These are phyloP conservation scores for Holcopasites calliopsidis DNA, from an alignment of 1,140 invertebrate species.

Conservation along the genomic window DNA sequence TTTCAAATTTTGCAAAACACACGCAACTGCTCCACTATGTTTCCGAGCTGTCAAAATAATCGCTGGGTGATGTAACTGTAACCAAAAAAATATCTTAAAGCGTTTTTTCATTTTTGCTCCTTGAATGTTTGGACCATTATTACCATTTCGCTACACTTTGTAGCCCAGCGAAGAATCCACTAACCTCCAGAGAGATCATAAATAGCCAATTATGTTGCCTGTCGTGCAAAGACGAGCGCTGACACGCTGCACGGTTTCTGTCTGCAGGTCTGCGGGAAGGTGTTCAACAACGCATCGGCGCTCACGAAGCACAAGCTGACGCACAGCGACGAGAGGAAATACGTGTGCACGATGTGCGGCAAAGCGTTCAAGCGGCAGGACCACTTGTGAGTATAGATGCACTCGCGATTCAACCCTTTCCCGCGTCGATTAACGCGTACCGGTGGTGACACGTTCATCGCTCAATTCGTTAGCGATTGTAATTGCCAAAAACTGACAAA, in stretches of 20 bases:
- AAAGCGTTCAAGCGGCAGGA: slow-evolving; percentile 99
- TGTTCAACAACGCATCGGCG: slow-evolving; percentile 98
- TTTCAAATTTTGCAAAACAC: too few species aligned
- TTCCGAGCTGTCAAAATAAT: too few species aligned
- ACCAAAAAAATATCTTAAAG: too few species aligned
- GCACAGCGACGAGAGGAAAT: slow-evolving; percentile 98
- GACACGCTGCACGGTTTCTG: slow-evolving; percentile 67
- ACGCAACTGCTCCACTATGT: too few species aligned
- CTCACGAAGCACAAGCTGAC: slow-evolving; percentile 98
- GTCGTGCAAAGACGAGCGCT: slow-evolving; percentile 32
- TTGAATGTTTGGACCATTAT: too few species aligned
- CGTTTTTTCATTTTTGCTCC: too few species aligned
- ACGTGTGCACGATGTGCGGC: slow-evolving; percentile 95
- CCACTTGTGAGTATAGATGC: slow-evolving; percentile 92
- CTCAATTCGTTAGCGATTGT: background rate
- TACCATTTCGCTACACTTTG: too few species aligned
- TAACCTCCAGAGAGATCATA: background rate
- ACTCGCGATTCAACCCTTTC: slow-evolving; percentile 14
- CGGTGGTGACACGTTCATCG: background rate
- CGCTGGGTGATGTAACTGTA: too few species aligned
- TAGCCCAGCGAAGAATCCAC: too few species aligned
- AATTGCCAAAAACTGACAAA: background rate
- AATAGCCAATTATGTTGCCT: slow-evolving; percentile 23
- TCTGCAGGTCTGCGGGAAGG: slow-evolving; percentile 93
- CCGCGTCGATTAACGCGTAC: slow-evolving; percentile 13